phyloP scores from a whole-genome alignment of 2,888 invertebrate genomes.

The Sinodicranocentrus sp. region DNA sequence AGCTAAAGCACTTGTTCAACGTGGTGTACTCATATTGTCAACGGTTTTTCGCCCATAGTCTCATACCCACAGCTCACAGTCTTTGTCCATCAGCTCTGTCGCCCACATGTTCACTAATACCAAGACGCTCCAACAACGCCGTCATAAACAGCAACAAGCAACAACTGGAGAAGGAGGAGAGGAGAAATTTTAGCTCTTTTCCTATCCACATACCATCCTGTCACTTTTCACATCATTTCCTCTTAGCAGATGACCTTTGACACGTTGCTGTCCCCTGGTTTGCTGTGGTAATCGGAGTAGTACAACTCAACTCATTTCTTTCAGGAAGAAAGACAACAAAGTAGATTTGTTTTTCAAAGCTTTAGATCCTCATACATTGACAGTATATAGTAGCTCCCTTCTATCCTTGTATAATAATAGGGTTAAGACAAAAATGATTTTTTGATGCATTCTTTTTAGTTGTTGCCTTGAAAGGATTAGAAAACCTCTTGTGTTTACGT shows the following conservation, averaged over 20 bases:
- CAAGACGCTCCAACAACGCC: not conserved
- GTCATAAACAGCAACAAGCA: not conserved
- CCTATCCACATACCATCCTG: slow-evolving; percentile 12
- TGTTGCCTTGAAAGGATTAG: no score
- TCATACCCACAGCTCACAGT: slow-evolving; percentile 52
- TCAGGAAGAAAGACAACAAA: no score
- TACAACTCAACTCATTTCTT: no score
- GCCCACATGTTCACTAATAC: slow-evolving; percentile 60
- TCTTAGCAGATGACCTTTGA: slow-evolving; percentile 62
- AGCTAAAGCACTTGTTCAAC: not conserved
- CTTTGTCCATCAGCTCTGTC: slow-evolving; percentile 67
- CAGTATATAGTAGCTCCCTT: no score
- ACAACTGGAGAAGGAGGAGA: slow-evolving; percentile 11
- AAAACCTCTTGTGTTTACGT: no score
- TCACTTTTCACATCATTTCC: slow-evolving; percentile 56
- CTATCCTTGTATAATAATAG: slow-evolving; percentile 18
- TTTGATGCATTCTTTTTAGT: no score
- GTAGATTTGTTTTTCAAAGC: no score
- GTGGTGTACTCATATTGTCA: slow-evolving; percentile 58
- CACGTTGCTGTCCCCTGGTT: slow-evolving; percentile 44
- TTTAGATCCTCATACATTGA: no score
- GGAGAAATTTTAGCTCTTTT: slow-evolving; percentile 9
- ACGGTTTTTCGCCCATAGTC: slow-evolving; percentile 60
- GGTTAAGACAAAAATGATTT: no score
- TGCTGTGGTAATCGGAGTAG: slow-evolving; percentile 55